These are phyloP conservation scores for Girardinichthys multiradiatus DNA, from an alignment of 2,113 vertebrate genomes.

Conservation along the genomic window DNA sequence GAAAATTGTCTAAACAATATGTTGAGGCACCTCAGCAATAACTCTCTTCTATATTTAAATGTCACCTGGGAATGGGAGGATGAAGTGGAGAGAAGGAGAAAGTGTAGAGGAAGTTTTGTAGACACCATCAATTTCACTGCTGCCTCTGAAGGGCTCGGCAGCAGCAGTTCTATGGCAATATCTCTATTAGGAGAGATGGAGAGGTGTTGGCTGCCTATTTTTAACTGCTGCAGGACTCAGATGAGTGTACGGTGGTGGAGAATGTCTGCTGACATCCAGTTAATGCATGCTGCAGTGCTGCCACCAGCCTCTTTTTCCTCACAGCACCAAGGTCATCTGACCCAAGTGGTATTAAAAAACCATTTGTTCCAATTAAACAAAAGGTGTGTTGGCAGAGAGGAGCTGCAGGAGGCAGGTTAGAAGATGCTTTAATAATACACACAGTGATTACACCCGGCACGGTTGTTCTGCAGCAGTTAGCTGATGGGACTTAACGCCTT, in stretches of 20 bases:
- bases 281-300: slow-evolving; percentile 42
- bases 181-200: slow-evolving; percentile 74
- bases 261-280: slow-evolving; percentile 41
- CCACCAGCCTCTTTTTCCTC: slow-evolving; percentile 56
- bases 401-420: slow-evolving; percentile 3
- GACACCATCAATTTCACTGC: slow-evolving; percentile 57
- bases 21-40: background rate
- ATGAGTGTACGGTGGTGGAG: slow-evolving; percentile 42
- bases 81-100: background rate
- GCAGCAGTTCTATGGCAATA: slow-evolving; percentile 68
- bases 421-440: slow-evolving; percentile 13
- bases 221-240: slow-evolving; percentile 60
- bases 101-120: slow-evolving; percentile 46
- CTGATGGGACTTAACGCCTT: no score
- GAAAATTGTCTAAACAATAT: background rate
- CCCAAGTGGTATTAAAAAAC: slow-evolving; percentile 67
- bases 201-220: slow-evolving; percentile 55
- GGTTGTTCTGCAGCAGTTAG: background rate
- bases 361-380: slow-evolving; percentile 64
- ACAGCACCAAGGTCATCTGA: slow-evolving; percentile 65
- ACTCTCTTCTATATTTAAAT: slow-evolving; percentile 1
- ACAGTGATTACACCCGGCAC: background rate
- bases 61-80: slow-evolving; percentile 8
- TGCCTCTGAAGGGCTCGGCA: slow-evolving; percentile 45
- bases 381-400: slow-evolving; percentile 24